A percentile compares a stretch with the other conserved stretches of the same genome.
Conservation (phyloP, 1,140 invertebrate species). For the Drosophila nasuta region DNA sequence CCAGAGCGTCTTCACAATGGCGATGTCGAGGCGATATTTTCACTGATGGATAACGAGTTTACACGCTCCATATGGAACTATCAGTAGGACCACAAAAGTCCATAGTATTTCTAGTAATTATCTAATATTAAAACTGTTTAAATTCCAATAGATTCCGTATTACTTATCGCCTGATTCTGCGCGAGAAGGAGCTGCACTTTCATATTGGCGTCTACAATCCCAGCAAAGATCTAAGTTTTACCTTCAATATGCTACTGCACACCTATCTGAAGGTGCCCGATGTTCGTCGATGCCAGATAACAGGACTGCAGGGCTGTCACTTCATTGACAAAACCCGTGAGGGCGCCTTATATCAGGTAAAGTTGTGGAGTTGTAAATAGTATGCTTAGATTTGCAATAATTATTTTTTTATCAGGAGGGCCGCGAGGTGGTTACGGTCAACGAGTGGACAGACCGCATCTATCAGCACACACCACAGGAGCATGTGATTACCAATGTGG, state of each 20-base stretch:
- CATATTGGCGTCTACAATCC: constrained; percentile 96
- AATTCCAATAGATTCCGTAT: constrained; percentile 89
- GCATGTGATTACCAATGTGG: constrained; percentile 96
- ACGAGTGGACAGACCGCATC: constrained; percentile 96
- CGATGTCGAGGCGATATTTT: constrained; percentile 96
- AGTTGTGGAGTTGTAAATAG: no score
- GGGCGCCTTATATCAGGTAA: constrained; percentile 59
- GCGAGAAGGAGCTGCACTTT: constrained; percentile 96
- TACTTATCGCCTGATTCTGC: constrained; percentile 94
- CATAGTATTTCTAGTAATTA: background rate
- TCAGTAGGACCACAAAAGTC: constrained; percentile 87
- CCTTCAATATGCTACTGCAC: constrained; percentile 96
- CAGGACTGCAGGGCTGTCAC: constrained; percentile 95
- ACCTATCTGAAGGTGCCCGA: constrained; percentile 98
- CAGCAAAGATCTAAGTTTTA: constrained; percentile 95
- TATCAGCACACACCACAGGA: constrained; percentile 97
- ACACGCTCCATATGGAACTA: constrained; percentile 97
- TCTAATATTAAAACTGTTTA: background rate
- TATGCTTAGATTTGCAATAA: background rate
- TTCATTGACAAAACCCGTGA: constrained; percentile 95
- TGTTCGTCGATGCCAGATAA: constrained; percentile 95
- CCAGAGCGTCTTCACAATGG: constrained; percentile 94
- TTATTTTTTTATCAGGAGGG: constrained; percentile 87
- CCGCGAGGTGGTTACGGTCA: constrained; percentile 94
- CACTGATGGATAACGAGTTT: constrained; percentile 95